Evolutionary conservation across 2,888 invertebrate genomes (phyloP).

Genomic region (Eupithecia tripunctaria): DNA sequence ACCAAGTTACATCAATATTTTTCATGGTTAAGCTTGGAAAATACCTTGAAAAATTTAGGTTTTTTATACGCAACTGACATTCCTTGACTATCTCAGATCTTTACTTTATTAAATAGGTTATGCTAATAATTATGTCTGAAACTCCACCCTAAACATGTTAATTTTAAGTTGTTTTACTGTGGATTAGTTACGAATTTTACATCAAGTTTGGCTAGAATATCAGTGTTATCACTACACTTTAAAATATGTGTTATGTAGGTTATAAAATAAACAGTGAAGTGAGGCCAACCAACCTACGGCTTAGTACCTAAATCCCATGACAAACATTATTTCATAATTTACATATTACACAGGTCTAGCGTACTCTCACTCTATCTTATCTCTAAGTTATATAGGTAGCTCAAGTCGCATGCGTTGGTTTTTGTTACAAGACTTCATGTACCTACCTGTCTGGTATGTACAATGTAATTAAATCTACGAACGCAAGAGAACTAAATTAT

Average conservation of each 20-base stretch:
- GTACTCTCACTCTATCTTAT: background rate
- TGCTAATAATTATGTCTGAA: too few relatives aligned
- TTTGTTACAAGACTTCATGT: background rate
- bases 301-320: background rate
- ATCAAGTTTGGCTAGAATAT: too few relatives aligned
- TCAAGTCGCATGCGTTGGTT: background rate
- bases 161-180: too few relatives aligned
- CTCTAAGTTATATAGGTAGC: background rate
- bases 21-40: background rate
- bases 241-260: background rate
- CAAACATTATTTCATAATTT: constrained; percentile 3
- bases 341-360: background rate
- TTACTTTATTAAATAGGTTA: too few relatives aligned
- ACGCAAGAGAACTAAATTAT: background rate
- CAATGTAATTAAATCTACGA: background rate
- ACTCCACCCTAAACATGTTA: too few relatives aligned
- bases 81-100: too few relatives aligned
- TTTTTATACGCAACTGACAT: background rate
- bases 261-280: background rate
- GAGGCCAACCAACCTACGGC: constrained; percentile 8
- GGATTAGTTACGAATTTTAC: too few relatives aligned
- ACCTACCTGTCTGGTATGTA: too few relatives aligned
- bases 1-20: background rate
- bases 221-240: background rate
- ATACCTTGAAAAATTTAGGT: background rate